Conservation (phyloP, 2,113 vertebrate species). For the Solea solea region DNA sequence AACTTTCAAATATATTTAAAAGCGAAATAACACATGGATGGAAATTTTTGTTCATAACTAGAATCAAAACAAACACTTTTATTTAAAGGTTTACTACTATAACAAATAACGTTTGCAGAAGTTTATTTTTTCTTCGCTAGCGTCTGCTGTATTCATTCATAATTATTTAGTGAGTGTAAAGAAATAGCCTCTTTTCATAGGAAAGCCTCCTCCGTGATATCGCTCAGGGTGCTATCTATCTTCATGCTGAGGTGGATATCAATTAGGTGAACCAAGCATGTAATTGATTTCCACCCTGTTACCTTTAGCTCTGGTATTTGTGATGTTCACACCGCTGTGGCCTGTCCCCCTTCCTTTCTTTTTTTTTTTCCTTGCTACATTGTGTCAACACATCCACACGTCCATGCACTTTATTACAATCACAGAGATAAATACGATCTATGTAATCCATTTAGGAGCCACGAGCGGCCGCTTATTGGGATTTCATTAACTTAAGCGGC, state of each 20-base stretch:
- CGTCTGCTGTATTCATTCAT: conserved; percentile 44
- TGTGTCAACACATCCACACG: conserved; percentile 61
- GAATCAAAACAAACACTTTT: not conserved
- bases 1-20: conserved; percentile 15
- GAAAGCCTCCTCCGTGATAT: conserved; percentile 46
- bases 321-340: conserved; percentile 53
- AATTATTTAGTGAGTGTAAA: conserved; percentile 41
- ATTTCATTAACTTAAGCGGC: conserved; percentile 53
- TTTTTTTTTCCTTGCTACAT: conserved; percentile 31
- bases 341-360: conserved; percentile 3
- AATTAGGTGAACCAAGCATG: conserved; percentile 82
- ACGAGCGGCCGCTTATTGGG: conserved; percentile 30
- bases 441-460: conserved; percentile 50
- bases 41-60: conserved; percentile 7
- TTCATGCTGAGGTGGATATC: conserved; percentile 80
- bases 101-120: not conserved
- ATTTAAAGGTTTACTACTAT: not conserved
- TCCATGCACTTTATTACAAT: conserved; percentile 57
- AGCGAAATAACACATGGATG: conserved; percentile 4
- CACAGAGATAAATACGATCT: conserved; percentile 49
- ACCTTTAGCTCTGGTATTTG: conserved; percentile 72
- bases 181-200: conserved; percentile 60
- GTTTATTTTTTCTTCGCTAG: conserved; percentile 10
- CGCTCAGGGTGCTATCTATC: conserved; percentile 69
- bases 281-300: conserved; percentile 83